These are phyloP conservation scores for Mesocricetus auratus DNA, from an alignment of 2,113 vertebrate species.

Conservation along the genomic window DNA sequence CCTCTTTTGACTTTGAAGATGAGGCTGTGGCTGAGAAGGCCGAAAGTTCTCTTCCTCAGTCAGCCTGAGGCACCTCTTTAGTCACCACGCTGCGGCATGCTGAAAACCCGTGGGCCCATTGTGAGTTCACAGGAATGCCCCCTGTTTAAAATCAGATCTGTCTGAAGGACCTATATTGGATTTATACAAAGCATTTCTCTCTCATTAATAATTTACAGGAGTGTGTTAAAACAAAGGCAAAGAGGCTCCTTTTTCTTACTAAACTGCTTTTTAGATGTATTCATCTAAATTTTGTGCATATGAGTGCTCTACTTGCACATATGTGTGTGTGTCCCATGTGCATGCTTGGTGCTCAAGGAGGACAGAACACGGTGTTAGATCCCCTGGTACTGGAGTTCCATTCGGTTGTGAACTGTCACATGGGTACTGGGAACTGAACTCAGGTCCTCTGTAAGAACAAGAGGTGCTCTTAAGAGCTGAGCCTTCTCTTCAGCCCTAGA, in stretches of 20 bases:
- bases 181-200: slow-evolving; percentile 34
- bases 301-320: background rate
- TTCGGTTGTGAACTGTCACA: background rate
- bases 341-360: background rate
- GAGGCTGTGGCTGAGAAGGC: background rate
- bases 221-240: slow-evolving; percentile 9
- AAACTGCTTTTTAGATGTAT: background rate
- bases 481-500: background rate
- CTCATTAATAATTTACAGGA: slow-evolving; percentile 20
- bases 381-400: background rate
- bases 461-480: background rate
- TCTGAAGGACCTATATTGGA: background rate
- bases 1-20: slow-evolving; percentile 6
- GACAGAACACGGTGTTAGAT: background rate
- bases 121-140: background rate
- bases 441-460: background rate
- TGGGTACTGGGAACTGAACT: background rate
- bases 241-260: background rate
- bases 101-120: background rate
- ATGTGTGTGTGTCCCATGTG: background rate
- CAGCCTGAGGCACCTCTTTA: background rate
- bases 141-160: background rate
- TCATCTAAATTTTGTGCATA: background rate
- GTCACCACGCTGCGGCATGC: background rate
- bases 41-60: background rate